Base-by-base conservation (phyloP, 2,888 invertebrate genomes). In the Dione vanillae region DNA sequence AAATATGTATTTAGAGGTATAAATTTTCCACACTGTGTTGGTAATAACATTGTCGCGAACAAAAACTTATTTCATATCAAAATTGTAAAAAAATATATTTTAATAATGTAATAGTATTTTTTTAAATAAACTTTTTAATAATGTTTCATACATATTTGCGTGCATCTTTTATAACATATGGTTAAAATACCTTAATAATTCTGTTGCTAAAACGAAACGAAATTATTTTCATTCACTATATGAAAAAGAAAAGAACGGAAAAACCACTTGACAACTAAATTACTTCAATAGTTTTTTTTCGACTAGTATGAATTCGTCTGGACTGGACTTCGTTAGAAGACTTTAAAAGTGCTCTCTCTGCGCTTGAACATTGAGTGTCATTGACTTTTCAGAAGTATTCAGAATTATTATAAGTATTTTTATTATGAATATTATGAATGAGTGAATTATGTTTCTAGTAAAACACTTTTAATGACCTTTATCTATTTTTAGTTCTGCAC, bases 261-360 rank as follows among this genome's bases (percentile, higher is more conserved):
- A 40, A 16, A 16, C 37, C 37, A 56, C 56, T 56, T 37, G 56
- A 40, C 56, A 56, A 37, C n/a, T n/a, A n/a, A n/a, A n/a, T n/a
- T n/a, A n/a, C 16, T 56, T 56, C 16, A 37, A 16, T 40, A 56
- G 37, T 27, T 56, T 56, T 40, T 56, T 56, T 56, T 40, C n/a
- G 6, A 56, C 56, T 37, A 11, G 37, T 16, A 16, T 16, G 56
- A 6, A 37, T 40, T 19, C 56, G 56, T 40, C 56, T 56, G 56
- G 37, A 37, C 56, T 56, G 56, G 56, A 37, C 56, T 56, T 56
- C 56, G 56, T 56, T 56, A 54, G 54, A 37, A 37, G 52, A 37
- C n/a, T 54, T 54, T 54, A 37, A 10, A 56, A 37, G 54, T 56
- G 12, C 56, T 40, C 16, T 6, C 37, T 40, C 16, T 37, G 56